Evolutionary conservation across 1,140 invertebrate genomes (phyloP).

Genomic region (Ruditapes philippinarum): DNA sequence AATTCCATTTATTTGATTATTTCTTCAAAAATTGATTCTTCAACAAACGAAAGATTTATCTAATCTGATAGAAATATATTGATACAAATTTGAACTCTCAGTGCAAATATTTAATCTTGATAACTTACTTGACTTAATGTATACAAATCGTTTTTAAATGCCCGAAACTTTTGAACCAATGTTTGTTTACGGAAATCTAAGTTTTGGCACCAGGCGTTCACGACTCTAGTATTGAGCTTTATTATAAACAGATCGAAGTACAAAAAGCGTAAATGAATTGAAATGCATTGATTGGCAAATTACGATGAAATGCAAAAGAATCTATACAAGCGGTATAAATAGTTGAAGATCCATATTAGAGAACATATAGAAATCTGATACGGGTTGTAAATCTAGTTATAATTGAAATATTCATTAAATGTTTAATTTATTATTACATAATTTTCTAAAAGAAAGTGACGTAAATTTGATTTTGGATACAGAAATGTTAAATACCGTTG

Average conservation of each 20-base stretch:
- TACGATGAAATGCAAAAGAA: no score
- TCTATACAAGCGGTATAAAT: no score
- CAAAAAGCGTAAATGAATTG: not conserved
- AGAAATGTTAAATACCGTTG: slow-evolving; percentile 26
- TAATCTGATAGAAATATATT: slow-evolving; percentile 1
- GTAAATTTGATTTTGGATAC: no score
- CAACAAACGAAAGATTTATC: not conserved
- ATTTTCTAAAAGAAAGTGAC: no score
- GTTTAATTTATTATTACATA: no score
- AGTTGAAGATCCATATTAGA: no score
- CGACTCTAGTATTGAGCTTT: not conserved
- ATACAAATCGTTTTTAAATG: slow-evolving; percentile 35
- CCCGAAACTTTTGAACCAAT: slow-evolving; percentile 3
- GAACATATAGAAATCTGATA: no score
- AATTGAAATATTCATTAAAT: no score
- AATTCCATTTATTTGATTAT: not conserved
- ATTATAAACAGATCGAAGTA: slow-evolving; percentile 13
- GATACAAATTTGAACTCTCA: not conserved
- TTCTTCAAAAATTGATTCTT: not conserved
- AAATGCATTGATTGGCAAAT: not conserved
- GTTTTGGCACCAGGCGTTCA: not conserved
- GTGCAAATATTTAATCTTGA: slow-evolving; percentile 24
- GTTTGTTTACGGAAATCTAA: slow-evolving; percentile 36
- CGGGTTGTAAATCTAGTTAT: no score
- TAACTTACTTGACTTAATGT: slow-evolving; percentile 27